Base-by-base conservation (phyloP, 2,888 invertebrate genomes). In the Crocallis elinguaria region DNA sequence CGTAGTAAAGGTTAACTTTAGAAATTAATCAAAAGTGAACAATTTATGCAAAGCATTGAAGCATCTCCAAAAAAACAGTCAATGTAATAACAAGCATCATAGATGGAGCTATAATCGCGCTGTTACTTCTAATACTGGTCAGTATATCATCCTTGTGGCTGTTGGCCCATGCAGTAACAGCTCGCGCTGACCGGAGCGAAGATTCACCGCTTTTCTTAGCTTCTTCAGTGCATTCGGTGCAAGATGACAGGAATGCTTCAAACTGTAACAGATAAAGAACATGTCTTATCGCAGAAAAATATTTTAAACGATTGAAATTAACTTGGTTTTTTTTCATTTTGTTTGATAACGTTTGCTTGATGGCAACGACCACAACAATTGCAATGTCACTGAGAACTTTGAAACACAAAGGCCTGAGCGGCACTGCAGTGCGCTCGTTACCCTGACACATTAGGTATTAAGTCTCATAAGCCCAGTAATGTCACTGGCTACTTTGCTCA, bases 191-290 rank as follows among this genome's bases (percentile, higher is more conserved):
- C 0, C 21, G 56, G 21, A 88, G 37, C 0, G 78, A 50, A 0
- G 21, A 51, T 4, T 52, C 61, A 0, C 77, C 86, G 2, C 73
- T 71, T 3, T 60, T 52, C 30, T 75, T 69, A 0, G 70, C 68
- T 7, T 69, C 58, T 0, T 69, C 73, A 0, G 69, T 72, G 51
- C 88, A 88, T 27, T 77, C 71, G 0, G 54, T 56, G 55, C 88
- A 88, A 0, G 72, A 66, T 0, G 66, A 46, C 21, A 91, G 59
- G 81, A 83, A 88, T 0, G 57, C 16, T 52, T 85, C 84, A 42
- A 84, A 87, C 90, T 91, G 79, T 0, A 42, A 54, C 49, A 42
- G 6, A 21, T n/a, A n/a, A 36, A 21, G 3, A 25, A 7, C 23
- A 1, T 3, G 7, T 23, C 19, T 19, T n/a, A n/a, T n/a, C n/a